phyloP scores from a whole-genome alignment of 2,888 invertebrate genomes.

The Gnatocerus cornutus region DNA sequence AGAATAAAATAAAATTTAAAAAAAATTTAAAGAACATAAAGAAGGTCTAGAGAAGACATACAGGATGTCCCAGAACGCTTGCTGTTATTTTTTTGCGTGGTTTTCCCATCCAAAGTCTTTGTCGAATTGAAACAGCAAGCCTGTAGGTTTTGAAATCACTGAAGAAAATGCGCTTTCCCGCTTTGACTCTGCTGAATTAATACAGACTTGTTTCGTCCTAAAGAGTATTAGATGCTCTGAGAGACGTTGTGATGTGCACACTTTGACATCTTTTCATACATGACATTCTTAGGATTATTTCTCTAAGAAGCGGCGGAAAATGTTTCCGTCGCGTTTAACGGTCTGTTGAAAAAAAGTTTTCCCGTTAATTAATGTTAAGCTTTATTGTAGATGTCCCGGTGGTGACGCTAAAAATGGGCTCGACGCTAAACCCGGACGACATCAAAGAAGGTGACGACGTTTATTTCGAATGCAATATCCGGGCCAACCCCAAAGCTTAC shows the following conservation, averaged over 20 bases:
- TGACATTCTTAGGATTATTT: not conserved
- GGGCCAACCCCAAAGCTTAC: conserved; percentile 88
- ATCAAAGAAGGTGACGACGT: conserved; percentile 94
- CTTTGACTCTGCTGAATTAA: conserved; percentile 14
- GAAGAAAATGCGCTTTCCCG: not conserved
- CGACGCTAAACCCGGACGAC: conserved; percentile 87
- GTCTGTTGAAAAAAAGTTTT: conserved; percentile 7
- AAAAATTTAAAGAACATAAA: no score
- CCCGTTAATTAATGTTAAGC: conserved; percentile 13
- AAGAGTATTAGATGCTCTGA: not conserved
- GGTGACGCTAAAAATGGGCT: conserved; percentile 87
- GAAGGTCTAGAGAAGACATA: no score
- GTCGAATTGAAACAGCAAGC: conserved; percentile 5
- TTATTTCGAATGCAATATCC: conserved; percentile 90
- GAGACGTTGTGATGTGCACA: not conserved
- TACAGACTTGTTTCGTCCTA: not conserved
- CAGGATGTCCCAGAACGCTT: no score
- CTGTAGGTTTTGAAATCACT: conserved; percentile 5
- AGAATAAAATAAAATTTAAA: no score
- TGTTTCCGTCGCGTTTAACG: not conserved
- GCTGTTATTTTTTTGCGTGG: not conserved
- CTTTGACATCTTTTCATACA: not conserved
- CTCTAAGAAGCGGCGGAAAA: not conserved
- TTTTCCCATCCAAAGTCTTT: conserved; percentile 1
- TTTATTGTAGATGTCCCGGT: conserved; percentile 83